Evolutionary conservation across 1,140 invertebrate species (phyloP).

Genomic region (Ctenoplectra terminalis): DNA sequence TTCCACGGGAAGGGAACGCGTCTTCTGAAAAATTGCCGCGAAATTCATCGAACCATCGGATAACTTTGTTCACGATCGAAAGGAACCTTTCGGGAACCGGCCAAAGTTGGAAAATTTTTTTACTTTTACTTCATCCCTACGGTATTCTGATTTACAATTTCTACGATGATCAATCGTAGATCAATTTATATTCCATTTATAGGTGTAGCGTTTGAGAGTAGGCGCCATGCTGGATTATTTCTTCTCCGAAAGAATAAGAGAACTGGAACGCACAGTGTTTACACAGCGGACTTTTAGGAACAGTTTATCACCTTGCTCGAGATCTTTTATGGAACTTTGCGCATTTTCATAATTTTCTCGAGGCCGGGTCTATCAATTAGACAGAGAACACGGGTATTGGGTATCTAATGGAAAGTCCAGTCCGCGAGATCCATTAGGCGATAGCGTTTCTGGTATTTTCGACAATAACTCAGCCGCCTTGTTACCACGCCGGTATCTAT

Average conservation of each 20-base stretch:
- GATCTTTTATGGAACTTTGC: neutral
- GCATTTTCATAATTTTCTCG: conserved; percentile 19
- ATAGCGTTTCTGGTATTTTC: conserved; percentile 48
- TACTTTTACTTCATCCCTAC: too few species aligned
- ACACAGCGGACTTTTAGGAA: neutral
- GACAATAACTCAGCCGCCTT: conserved; percentile 45
- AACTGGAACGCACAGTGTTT: neutral
- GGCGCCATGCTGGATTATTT: neutral
- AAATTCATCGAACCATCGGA: conserved; percentile 3
- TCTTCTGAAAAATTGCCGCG: conserved; percentile 36
- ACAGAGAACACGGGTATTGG: neutral
- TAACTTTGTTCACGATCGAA: neutral
- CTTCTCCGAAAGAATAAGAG: neutral
- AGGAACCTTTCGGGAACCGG: too few species aligned
- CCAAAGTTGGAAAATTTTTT: neutral
- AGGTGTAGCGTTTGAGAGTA: too few species aligned
- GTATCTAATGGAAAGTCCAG: conserved; percentile 42
- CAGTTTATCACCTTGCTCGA: conserved; percentile 18
- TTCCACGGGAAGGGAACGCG: neutral
- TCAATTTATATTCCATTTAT: too few species aligned
- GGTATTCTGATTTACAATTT: too few species aligned
- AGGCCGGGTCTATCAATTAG: conserved; percentile 35
- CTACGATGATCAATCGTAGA: too few species aligned
- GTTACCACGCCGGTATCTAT: conserved; percentile 31
- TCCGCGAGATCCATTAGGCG: conserved; percentile 46